phyloP scores from a whole-genome alignment of 2,888 invertebrate species.

The Bellardia pandia region DNA sequence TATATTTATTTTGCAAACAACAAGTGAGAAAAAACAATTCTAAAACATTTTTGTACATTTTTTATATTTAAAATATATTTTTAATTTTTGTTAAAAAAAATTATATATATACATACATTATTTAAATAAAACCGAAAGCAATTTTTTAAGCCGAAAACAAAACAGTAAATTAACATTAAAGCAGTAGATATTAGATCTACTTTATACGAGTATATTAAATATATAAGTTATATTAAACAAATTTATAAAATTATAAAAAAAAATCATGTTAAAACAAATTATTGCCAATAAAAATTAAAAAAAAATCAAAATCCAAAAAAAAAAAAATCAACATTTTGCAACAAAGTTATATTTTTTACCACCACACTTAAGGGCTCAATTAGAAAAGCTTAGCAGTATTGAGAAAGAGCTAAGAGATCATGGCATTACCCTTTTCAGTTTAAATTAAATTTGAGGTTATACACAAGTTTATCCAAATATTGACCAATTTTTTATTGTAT shows the following conservation, averaged over 20 bases:
- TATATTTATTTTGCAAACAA: neutral
- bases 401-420: no score
- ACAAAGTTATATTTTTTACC: neutral
- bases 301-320: conserved; percentile 21
- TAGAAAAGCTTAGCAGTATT: neutral
- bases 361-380: neutral
- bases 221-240: conserved; percentile 66
- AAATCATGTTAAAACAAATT: conserved; percentile 66
- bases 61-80: conserved; percentile 46
- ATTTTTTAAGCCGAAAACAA: conserved; percentile 62
- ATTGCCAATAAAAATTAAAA: conserved; percentile 64
- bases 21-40: conserved; percentile 31
- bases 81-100: conserved; percentile 39
- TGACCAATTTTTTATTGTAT: conserved; percentile 15
- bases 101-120: conserved; percentile 5
- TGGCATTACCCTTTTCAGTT: no score
- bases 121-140: conserved; percentile 61
- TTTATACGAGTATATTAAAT: conserved; percentile 61
- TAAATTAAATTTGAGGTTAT: no score
- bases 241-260: conserved; percentile 59
- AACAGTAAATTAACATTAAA: conserved; percentile 29
- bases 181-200: conserved; percentile 61
- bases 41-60: conserved; percentile 46
- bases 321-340: conserved; percentile 14
- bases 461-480: neutral